Conservation (phyloP, 2,797 vertebrate genomes). For the Pogoniulus pusillus region DNA sequence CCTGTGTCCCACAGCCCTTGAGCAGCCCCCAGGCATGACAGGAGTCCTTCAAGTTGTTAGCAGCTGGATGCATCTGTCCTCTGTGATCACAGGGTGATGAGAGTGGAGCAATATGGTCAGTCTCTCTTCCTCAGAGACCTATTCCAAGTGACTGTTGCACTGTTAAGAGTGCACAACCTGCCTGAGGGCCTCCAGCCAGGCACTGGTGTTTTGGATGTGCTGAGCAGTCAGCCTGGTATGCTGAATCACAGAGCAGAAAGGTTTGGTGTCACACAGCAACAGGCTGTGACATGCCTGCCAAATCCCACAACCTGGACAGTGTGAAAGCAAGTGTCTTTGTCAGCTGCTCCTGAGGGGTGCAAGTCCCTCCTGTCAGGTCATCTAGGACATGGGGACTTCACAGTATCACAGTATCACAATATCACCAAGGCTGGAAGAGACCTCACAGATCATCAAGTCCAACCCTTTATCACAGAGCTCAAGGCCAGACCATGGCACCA, state of each 20-base stretch:
- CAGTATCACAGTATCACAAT: too few species aligned
- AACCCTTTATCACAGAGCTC: too few species aligned
- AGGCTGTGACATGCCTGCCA: background rate
- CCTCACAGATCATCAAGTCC: too few species aligned
- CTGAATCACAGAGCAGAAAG: background rate
- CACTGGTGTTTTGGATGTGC: background rate
- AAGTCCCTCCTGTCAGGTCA: background rate
- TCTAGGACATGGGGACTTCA: background rate
- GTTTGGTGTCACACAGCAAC: background rate
- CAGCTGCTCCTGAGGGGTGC: background rate
- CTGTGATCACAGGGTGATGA: background rate
- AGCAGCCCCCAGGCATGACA: background rate
- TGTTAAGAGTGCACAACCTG: background rate
- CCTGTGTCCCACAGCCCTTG: background rate
- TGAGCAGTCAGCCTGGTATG: background rate
- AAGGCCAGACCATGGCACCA: too few species aligned
- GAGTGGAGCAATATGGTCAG: background rate
- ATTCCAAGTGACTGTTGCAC: background rate
- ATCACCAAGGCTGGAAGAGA: too few species aligned
- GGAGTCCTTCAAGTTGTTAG: background rate
- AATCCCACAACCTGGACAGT: background rate
- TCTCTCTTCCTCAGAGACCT: background rate
- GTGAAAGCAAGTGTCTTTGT: background rate
- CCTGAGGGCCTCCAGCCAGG: background rate
- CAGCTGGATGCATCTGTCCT: background rate